phyloP scores from a whole-genome alignment of 1,140 invertebrate species.

The Coelopa frigida region DNA sequence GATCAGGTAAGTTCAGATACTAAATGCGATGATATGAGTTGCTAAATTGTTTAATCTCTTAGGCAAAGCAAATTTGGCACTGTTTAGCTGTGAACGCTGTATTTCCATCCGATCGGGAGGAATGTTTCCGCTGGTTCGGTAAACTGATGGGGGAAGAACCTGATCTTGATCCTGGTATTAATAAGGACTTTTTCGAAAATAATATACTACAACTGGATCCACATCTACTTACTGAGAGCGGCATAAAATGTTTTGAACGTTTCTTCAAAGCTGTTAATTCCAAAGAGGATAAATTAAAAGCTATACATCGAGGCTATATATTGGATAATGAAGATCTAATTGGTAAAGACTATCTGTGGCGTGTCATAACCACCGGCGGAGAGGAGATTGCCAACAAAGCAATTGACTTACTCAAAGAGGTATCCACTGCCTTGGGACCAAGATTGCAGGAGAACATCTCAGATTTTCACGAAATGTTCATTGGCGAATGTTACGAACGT shows the following conservation, averaged over 20 bases:
- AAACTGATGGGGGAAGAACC: slow-evolving; percentile 97
- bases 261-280: slow-evolving; percentile 97
- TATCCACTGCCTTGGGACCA: slow-evolving; percentile 88
- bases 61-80: slow-evolving; percentile 93
- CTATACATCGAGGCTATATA: slow-evolving; percentile 74
- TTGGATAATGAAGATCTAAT: slow-evolving; percentile 85
- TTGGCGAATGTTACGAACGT: slow-evolving; percentile 81
- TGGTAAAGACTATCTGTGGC: slow-evolving; percentile 94
- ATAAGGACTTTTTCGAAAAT: slow-evolving; percentile 92
- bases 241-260: slow-evolving; percentile 79
- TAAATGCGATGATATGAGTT: background rate
- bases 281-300: slow-evolving; percentile 87
- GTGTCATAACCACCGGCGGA: slow-evolving; percentile 78
- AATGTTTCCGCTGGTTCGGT: slow-evolving; percentile 99
- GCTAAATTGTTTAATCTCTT: background rate
- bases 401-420: slow-evolving; percentile 86
- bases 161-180: slow-evolving; percentile 93
- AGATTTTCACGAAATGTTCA: slow-evolving; percentile 86
- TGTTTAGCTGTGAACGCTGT: slow-evolving; percentile 90
- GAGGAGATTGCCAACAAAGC: slow-evolving; percentile 89
- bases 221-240: slow-evolving; percentile 84
- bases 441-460: slow-evolving; percentile 58
- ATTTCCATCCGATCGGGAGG: slow-evolving; percentile 85
- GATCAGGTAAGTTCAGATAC: slow-evolving; percentile 56
- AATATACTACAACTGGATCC: slow-evolving; percentile 92